phyloP scores from a whole-genome alignment of 2,888 invertebrate genomes.

The Dryadula phaetusa region DNA sequence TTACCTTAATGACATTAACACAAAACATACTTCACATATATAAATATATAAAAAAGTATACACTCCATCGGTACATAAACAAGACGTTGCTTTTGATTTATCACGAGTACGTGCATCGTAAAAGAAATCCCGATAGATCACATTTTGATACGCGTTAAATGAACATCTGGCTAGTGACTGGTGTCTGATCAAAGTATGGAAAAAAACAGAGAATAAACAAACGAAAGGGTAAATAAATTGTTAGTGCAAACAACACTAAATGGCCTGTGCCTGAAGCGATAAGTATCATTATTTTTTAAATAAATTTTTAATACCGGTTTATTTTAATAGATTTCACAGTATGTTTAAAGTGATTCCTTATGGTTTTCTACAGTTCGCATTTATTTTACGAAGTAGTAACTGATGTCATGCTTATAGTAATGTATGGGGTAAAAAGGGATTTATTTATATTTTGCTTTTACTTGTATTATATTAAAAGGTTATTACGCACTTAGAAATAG shows the following conservation, averaged over 20 bases:
- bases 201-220: constrained; percentile 37
- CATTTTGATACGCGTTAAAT: constrained; percentile 33
- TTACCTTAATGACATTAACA: too few species aligned
- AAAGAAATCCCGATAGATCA: constrained; percentile 29
- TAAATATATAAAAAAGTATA: neutral
- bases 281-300: neutral
- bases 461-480: too few species aligned
- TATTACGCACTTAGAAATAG: too few species aligned
- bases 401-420: too few species aligned
- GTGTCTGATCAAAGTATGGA: constrained; percentile 41
- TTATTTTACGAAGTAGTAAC: too few species aligned
- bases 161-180: constrained; percentile 40
- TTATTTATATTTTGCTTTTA: too few species aligned
- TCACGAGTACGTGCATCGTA: constrained; percentile 39
- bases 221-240: constrained; percentile 37
- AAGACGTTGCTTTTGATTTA: constrained; percentile 28
- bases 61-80: neutral
- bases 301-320: neutral
- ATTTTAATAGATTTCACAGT: too few species aligned
- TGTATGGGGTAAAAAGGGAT: too few species aligned
- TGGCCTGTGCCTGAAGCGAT: constrained; percentile 31
- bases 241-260: constrained; percentile 19
- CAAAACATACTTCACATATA: too few species aligned
- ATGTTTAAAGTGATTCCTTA: too few species aligned
- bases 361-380: too few species aligned